Base-by-base conservation (phyloP, 2,113 vertebrate species). In the Cepphus grylle region DNA sequence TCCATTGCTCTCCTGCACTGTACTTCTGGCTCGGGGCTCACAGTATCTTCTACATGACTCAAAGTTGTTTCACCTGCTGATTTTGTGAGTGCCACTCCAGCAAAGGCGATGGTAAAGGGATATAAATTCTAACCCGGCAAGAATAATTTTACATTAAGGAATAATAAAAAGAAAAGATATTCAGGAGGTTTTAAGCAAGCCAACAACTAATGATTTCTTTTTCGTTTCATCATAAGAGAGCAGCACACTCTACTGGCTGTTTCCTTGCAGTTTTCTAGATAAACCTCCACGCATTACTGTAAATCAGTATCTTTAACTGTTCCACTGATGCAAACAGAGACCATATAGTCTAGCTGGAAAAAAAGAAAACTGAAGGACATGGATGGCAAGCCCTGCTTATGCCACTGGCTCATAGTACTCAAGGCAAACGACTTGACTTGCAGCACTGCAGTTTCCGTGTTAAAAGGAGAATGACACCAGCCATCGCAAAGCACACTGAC, bases 181-280 rank as follows among this genome's bases (percentile, higher is more conserved):
- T 56, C 67, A 26, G 62, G 58, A 80, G 63, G 38, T 79, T 91
- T 92, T 70, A 71, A 73, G 67, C 78, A 77, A 95, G 82, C 7
- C 50, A 78, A 18, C 9, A 85, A 55, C 32, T 22, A 47, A 18
- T n/a, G 15, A 20, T 40, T 71, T 73, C 55, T 80, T 70, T 50
- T 42, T 40, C 3, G 6, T 49, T 93, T 88, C 93, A 96, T 93
- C 81, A 27, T 95, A 96, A 97, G 97, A 84, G 93, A 97, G 94
- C 86, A 97, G 97, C 97, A 97, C 97, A 97, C 97, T 98, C 97
- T 98, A 83, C 97, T 97, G 97, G 97, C 69, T 93, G 96, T 59
- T 96, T 87, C 38, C 61, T 73, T 81, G 42, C 71, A 96, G 69
- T 79, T 88, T 93, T 83, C 88, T 81, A 92, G 21, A 76, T 34